phyloP scores from a whole-genome alignment of 2,888 invertebrate genomes.

The Heliconius erato region DNA sequence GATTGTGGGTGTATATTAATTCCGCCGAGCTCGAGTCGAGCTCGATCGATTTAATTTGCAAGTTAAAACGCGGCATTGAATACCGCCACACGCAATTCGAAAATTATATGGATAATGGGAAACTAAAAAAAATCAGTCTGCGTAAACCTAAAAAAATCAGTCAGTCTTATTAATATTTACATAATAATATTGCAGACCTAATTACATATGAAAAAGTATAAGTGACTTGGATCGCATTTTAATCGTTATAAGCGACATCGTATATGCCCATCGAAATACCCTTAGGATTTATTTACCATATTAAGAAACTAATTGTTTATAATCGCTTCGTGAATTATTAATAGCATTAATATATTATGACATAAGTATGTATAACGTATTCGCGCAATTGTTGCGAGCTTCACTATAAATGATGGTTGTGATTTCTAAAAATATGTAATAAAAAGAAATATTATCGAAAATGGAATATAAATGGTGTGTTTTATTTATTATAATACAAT shows the following conservation, averaged over 20 bases:
- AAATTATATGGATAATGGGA: not conserved
- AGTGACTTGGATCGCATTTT: not conserved
- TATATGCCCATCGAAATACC: not conserved
- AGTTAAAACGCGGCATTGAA: no score
- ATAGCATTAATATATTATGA: not conserved
- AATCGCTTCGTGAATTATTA: not conserved
- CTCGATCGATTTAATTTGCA: no score
- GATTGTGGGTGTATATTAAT: no score
- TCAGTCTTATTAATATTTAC: not conserved
- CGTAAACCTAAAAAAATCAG: not conserved
- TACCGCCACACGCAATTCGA: no score
- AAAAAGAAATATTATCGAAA: no score
- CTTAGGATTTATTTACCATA: conserved; percentile 9
- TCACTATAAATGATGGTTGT: not conserved
- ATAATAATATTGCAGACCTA: not conserved
- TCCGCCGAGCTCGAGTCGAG: no score
- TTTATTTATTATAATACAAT: no score
- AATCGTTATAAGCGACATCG: not conserved
- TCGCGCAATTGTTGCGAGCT: not conserved
- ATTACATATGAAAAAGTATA: not conserved
- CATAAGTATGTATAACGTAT: not conserved
- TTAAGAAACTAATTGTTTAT: not conserved
- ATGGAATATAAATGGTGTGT: no score
- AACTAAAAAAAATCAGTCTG: not conserved
- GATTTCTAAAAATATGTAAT: not conserved